These are phyloP conservation scores for Enteromius afrohamiltoni DNA, from an alignment of 2,797 vertebrate species.

Conservation along the genomic window DNA sequence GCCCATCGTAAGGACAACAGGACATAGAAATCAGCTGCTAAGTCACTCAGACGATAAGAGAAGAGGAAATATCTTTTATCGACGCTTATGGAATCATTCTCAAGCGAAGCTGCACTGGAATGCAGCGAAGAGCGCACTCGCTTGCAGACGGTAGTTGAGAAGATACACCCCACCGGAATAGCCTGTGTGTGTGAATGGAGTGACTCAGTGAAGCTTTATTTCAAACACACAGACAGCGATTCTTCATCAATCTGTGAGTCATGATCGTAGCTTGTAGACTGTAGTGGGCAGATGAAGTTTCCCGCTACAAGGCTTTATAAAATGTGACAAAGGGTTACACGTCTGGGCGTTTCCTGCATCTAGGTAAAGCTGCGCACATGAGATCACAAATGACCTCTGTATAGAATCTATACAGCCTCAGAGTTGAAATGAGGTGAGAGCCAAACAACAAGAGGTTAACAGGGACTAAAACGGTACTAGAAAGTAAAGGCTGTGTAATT, in stretches of 20 bases:
- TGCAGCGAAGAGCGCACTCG: background rate
- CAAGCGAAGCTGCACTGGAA: background rate
- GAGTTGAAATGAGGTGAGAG: background rate
- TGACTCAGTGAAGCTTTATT: slow-evolving; percentile 51
- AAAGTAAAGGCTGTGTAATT: background rate
- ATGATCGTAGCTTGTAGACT: slow-evolving; percentile 28
- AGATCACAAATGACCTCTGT: slow-evolving; percentile 31
- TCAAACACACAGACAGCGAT: slow-evolving; percentile 16
- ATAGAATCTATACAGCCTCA: background rate
- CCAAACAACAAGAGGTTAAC: background rate
- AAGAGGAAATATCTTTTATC: slow-evolving; percentile 11
- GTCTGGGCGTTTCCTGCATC: slow-evolving; percentile 17
- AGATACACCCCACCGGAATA: slow-evolving; percentile 2
- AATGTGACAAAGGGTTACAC: background rate
- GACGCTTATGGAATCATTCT: slow-evolving; percentile 13
- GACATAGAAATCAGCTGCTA: slow-evolving; percentile 86
- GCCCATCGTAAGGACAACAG: slow-evolving; percentile 89
- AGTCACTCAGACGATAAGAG: slow-evolving; percentile 87
- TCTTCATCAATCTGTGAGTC: slow-evolving; percentile 24
- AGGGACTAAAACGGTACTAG: background rate
- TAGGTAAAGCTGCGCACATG: slow-evolving; percentile 8
- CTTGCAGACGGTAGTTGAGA: slow-evolving; percentile 41
- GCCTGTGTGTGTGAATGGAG: slow-evolving; percentile 31
- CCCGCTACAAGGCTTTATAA: slow-evolving; percentile 9
- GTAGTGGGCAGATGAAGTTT: slow-evolving; percentile 29